phyloP scores from a whole-genome alignment of 2,888 invertebrate species.

The Polymixis lichenea region DNA sequence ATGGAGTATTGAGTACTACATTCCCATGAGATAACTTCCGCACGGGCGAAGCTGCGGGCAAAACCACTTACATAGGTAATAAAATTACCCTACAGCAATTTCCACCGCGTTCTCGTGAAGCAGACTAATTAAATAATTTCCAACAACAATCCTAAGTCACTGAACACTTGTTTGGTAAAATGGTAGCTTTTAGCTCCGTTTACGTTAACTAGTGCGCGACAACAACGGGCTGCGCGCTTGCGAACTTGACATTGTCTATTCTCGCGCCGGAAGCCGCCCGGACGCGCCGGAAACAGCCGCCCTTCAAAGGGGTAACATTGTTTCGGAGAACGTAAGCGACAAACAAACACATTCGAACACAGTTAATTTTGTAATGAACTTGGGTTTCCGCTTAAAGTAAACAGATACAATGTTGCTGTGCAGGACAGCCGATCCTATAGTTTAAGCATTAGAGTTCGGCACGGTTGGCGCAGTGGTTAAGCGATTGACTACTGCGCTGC shows the following conservation, averaged over 20 bases:
- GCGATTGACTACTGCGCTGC: too few relatives aligned
- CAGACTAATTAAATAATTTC: not conserved
- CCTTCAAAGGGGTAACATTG: slow-evolving; percentile 83
- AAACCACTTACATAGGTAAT: not conserved
- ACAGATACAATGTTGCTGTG: slow-evolving; percentile 67
- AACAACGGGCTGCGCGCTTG: slow-evolving; percentile 69
- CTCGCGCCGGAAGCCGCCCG: slow-evolving; percentile 77
- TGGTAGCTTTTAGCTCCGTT: slow-evolving; percentile 28
- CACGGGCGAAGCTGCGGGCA: too few relatives aligned
- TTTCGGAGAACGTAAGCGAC: slow-evolving; percentile 81
- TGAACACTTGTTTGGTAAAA: not conserved
- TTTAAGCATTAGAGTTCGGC: too few relatives aligned
- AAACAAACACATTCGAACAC: slow-evolving; percentile 68
- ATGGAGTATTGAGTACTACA: not conserved
- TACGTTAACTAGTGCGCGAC: slow-evolving; percentile 47
- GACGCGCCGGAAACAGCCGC: slow-evolving; percentile 78
- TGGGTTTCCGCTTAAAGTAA: slow-evolving; percentile 69
- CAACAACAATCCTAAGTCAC: not conserved
- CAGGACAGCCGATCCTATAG: too few relatives aligned
- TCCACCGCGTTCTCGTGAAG: not conserved
- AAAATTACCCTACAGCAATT: not conserved
- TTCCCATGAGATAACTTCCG: not conserved
- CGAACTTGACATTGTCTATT: slow-evolving; percentile 88
- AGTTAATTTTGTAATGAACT: slow-evolving; percentile 71
- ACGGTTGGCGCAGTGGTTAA: too few relatives aligned